phyloP scores from a whole-genome alignment of 2,797 vertebrate species.

The Diceros bicornis region DNA sequence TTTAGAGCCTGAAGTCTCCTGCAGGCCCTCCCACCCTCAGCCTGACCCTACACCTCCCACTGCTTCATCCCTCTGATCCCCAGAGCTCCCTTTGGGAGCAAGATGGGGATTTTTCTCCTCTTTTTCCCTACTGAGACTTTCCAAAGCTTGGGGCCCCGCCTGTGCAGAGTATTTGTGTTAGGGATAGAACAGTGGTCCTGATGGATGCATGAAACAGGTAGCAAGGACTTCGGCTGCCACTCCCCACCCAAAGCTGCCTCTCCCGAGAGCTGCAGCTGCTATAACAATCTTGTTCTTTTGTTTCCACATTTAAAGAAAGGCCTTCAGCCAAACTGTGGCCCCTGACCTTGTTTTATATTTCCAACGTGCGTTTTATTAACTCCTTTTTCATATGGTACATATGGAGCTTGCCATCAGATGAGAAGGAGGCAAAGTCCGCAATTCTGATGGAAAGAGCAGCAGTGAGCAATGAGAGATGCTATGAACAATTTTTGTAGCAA shows the following conservation, averaged over 20 bases:
- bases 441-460: conserved; percentile 81
- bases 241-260: neutral
- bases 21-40: neutral
- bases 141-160: neutral
- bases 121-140: neutral
- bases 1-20: neutral
- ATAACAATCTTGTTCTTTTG: conserved; percentile 84
- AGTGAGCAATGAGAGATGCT: conserved; percentile 41
- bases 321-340: conserved; percentile 86
- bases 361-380: conserved; percentile 87
- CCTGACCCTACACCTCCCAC: neutral
- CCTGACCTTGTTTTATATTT: conserved; percentile 88
- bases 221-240: neutral
- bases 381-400: conserved; percentile 86
- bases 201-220: conserved; percentile 60
- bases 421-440: conserved; percentile 74
- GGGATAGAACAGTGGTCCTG: neutral
- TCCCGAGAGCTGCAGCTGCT: conserved; percentile 81
- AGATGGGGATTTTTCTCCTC: conserved; percentile 14
- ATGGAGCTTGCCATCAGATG: conserved; percentile 83
- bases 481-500: conserved; percentile 54
- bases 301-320: conserved; percentile 85
- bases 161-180: neutral
- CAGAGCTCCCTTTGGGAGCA: neutral
- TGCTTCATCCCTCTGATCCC: neutral